phyloP scores from a whole-genome alignment of 2,113 vertebrate species.

The Apodemus speciosus region DNA sequence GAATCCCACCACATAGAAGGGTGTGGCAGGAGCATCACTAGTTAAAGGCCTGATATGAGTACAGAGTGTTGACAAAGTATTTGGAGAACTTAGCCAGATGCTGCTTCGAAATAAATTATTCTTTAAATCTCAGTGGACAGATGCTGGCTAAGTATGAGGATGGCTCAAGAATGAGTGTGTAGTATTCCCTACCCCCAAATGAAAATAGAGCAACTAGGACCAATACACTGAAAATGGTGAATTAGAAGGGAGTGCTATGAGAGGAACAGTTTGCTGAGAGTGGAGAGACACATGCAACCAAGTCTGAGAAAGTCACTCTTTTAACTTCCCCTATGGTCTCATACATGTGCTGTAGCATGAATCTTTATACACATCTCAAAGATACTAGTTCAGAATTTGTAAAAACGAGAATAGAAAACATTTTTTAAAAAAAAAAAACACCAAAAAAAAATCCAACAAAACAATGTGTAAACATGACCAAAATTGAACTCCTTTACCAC shows the following conservation, averaged over 20 bases:
- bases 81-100: not conserved
- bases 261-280: not conserved
- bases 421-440: no score
- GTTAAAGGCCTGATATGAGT: not conserved
- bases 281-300: not conserved
- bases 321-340: no score
- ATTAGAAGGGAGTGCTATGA: not conserved
- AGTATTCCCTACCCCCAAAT: not conserved
- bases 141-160: accelerated
- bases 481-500: no score
- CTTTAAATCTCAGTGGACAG: not conserved
- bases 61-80: not conserved
- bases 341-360: not conserved
- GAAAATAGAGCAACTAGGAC: not conserved
- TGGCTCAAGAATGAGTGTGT: not conserved
- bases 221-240: not conserved
- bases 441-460: no score
- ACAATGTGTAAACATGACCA: no score
- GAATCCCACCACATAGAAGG: not conserved
- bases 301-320: not conserved
- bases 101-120: not conserved
- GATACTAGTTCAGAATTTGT: not conserved
- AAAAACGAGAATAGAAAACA: not conserved
- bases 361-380: not conserved
- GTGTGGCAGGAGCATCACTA: not conserved